Conservation (phyloP, 2,113 vertebrate species). For the human (Homo sapiens) region DNA sequence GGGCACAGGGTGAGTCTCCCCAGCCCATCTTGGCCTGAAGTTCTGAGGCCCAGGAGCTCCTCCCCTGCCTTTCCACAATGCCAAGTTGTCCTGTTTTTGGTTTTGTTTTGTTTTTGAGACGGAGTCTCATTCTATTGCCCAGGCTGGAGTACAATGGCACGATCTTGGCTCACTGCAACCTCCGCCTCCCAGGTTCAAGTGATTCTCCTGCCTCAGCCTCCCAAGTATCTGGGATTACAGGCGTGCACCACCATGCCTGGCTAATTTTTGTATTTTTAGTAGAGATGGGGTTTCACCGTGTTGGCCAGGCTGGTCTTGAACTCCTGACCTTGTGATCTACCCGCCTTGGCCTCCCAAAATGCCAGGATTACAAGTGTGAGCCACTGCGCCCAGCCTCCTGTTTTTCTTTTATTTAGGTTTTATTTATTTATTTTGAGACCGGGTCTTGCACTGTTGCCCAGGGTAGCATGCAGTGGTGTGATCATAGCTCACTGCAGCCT, state of each 20-base stretch:
- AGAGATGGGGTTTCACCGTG: neutral
- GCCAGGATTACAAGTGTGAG: too few species aligned
- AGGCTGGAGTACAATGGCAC: neutral
- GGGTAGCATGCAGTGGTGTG: too few species aligned
- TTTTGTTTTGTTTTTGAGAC: neutral
- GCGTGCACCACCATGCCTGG: neutral
- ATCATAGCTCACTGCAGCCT: too few species aligned
- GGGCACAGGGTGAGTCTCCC: too few species aligned
- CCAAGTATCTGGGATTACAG: neutral
- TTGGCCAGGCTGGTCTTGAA: neutral
- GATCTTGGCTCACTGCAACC: neutral
- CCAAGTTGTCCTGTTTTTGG: neutral
- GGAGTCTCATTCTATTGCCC: neutral
- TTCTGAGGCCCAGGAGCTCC: neutral
- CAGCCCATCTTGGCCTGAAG: neutral
- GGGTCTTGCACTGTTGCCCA: too few species aligned
- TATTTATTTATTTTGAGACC: too few species aligned
- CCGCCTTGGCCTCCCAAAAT: too few species aligned
- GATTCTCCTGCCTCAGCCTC: neutral
- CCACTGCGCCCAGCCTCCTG: too few species aligned
- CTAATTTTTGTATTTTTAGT: neutral
- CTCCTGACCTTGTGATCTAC: neutral
- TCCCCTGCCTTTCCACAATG: neutral
- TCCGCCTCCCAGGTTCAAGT: neutral
- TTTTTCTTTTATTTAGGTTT: too few species aligned